Conservation (phyloP, 2,797 vertebrate species). For the Luscinia megarhynchos region DNA sequence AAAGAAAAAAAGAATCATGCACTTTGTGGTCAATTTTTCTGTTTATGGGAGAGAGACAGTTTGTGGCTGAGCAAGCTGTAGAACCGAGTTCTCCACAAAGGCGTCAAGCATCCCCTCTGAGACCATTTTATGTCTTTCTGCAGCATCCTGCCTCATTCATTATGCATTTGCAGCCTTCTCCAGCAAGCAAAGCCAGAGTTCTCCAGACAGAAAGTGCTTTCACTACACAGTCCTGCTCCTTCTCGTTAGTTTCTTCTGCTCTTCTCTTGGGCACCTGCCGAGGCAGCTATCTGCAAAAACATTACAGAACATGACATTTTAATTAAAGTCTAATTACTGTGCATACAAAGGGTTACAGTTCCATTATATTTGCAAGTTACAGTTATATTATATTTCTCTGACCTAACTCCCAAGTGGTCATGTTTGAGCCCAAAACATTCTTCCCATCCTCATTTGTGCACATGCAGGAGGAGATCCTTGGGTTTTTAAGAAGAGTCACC, state of each 20-base stretch:
- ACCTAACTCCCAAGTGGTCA: background rate
- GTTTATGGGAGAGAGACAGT: background rate
- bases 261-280: background rate
- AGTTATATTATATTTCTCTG: background rate
- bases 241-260: constrained; percentile 18
- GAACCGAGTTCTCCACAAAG: background rate
- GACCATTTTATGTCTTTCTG: background rate
- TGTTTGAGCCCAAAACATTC: background rate
- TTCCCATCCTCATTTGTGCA: background rate
- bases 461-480: background rate
- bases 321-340: constrained; percentile 15
- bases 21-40: background rate
- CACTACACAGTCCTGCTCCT: background rate
- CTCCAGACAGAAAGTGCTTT: background rate
- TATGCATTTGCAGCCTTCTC: constrained; percentile 25
- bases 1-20: background rate
- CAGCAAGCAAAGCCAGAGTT: background rate
- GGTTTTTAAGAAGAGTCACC: background rate
- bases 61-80: background rate
- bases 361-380: background rate
- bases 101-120: background rate
- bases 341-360: background rate
- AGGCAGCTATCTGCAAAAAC: background rate
- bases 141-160: constrained; percentile 31
- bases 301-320: constrained; percentile 2